Conservation (phyloP, 2,797 vertebrate species). For the Anisognathus igniventris region DNA sequence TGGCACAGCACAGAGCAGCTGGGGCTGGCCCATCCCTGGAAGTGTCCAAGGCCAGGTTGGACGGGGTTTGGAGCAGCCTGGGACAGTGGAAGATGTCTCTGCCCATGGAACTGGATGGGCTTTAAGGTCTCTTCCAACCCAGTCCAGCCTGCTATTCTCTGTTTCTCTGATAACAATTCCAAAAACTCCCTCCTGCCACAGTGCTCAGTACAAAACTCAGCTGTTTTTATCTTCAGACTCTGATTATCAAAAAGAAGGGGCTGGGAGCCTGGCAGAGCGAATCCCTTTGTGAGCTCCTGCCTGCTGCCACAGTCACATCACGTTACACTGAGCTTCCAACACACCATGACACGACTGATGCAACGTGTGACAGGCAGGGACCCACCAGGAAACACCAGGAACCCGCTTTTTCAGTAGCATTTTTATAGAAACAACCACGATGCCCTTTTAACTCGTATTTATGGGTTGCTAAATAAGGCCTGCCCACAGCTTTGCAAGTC, state of each 20-base stretch:
- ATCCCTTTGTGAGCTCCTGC: slow-evolving; percentile 37
- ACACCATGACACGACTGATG: slow-evolving; percentile 27
- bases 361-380: slow-evolving; percentile 47
- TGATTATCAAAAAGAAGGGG: not conserved
- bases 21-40: not conserved
- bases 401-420: slow-evolving; percentile 66
- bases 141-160: not conserved
- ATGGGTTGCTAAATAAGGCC: slow-evolving; percentile 61
- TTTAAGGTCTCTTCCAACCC: not conserved
- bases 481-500: slow-evolving; percentile 9
- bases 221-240: not conserved
- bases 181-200: not conserved
- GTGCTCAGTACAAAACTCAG: not conserved
- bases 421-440: slow-evolving; percentile 63
- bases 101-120: accelerated
- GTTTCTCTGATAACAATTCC: not conserved
- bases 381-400: slow-evolving; percentile 26
- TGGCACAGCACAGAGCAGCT: not conserved
- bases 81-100: accelerated
- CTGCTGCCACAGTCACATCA: slow-evolving; percentile 31
- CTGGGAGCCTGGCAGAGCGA: not conserved
- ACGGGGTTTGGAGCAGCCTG: accelerated
- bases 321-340: slow-evolving; percentile 16
- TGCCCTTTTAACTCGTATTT: slow-evolving; percentile 70
- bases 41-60: not conserved